Evolutionary conservation across 2,797 vertebrate genomes (phyloP), one percentile per base, ranked within the genome.

Genomic region (Arctocebus calabarensis): DNA sequence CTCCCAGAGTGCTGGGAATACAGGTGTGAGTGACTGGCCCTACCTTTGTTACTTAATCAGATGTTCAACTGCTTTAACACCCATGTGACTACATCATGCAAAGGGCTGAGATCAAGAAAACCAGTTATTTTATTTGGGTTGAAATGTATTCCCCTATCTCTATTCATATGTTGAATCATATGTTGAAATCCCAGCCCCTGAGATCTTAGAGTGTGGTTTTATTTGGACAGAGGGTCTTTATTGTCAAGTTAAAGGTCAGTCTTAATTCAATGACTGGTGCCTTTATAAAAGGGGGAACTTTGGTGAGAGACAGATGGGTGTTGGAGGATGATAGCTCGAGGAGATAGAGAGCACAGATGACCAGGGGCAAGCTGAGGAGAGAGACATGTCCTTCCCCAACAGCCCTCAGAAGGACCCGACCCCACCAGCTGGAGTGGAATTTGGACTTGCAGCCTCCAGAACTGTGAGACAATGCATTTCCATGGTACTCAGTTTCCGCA

Each of bases 31-130:
- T 52, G 14, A 52, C 14, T 52, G 48, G 48, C 14, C 48, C 48
- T 43, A 11, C 52, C 70, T 75, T 29, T 90, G 92, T 73, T 64
- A 90, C 66, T 13, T 87, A 77, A 96, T 81, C 43, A 89, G 52
- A 52, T 48, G 62, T 84, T 85, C 45, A n/a, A n/a, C 0, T 20
- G 52, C 16, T 85, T 77, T 81, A 89, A 85, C 19, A 68, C 81
- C 37, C 84, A 25, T 55, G 5, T 48, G 59, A 64, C 32, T 43
- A 37, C 29, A 59, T 57, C 23, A 57, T 34, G 16, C 23, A 5
- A 84, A 34, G 43, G 34, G 25, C 74, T 61, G 34, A 71, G 32
- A 77, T n/a, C 40, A 82, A 85, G 84, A 86, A 59, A 85, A 29
- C 17, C 37, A 64, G 40, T 66, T 84, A 86, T 96, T 14, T 84